These are phyloP conservation scores for Euschistus heros DNA, from an alignment of 1,140 invertebrate species.

Conservation along the genomic window DNA sequence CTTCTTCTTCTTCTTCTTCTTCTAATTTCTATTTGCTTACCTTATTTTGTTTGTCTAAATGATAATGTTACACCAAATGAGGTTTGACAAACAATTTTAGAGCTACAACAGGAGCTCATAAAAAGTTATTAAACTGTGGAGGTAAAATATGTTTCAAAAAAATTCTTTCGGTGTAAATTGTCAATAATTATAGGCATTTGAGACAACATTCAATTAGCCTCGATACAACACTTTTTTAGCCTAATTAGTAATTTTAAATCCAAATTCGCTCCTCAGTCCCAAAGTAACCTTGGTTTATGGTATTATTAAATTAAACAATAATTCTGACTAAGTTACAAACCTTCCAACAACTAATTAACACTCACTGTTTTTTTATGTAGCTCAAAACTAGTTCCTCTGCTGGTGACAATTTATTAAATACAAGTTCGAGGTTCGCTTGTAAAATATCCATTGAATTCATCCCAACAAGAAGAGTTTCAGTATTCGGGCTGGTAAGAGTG, in stretches of 20 bases:
- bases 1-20: no score
- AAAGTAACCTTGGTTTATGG: no score
- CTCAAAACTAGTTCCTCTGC: constrained; percentile 47
- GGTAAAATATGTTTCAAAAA: no score
- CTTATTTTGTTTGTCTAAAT: no score
- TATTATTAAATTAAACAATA: background rate
- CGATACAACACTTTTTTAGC: background rate
- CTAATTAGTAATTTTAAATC: background rate
- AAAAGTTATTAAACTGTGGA: no score
- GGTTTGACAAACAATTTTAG: no score
- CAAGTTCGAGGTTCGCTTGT: constrained; percentile 47
- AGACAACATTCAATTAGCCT: background rate
- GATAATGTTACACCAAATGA: no score
- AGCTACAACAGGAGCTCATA: no score
- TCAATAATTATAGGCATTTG: background rate
- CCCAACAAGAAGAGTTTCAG: constrained; percentile 54
- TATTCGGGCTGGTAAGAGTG: constrained; percentile 43
- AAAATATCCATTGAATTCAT: constrained; percentile 51
- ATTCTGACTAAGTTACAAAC: background rate
- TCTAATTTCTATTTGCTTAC: no score
- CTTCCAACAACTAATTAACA: constrained; percentile 21
- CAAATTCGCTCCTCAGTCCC: no score
- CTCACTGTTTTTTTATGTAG: constrained; percentile 52
- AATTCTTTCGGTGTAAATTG: no score
- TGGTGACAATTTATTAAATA: constrained; percentile 45